phyloP scores from a whole-genome alignment of 1,140 invertebrate species.

The Macrobrachium rosenbergii region DNA sequence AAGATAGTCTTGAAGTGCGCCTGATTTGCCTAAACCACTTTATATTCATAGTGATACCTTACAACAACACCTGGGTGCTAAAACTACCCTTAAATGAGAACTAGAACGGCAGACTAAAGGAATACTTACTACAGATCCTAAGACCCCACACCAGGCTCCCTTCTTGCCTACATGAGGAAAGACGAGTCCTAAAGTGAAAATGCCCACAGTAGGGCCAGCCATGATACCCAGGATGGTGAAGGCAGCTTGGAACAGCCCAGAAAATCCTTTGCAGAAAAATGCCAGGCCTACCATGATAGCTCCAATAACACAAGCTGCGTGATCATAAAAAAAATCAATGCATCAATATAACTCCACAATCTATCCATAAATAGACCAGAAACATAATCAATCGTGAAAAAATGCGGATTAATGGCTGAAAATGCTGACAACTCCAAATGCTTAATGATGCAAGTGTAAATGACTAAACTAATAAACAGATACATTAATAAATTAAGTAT shows the following conservation, averaged over 20 bases:
- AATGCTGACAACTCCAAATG: no score
- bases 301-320: conserved; percentile 59
- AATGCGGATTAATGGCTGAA: no score
- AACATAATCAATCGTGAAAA: background rate
- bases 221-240: conserved; percentile 84
- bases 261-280: conserved; percentile 23
- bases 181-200: conserved; percentile 85
- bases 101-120: background rate
- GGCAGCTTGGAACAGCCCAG: conserved; percentile 71
- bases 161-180: conserved; percentile 69
- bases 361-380: background rate
- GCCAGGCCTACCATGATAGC: conserved; percentile 15
- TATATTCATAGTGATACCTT: no score
- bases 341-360: background rate
- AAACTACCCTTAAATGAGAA: background rate
- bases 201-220: conserved; percentile 82
- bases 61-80: no score
- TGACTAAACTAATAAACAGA: no score
- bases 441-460: no score
- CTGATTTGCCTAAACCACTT: no score
- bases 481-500: no score
- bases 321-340: background rate
- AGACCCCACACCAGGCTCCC: background rate
- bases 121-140: background rate
- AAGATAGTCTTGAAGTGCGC: no score